Conservation (phyloP, 2,113 vertebrate genomes). For the Carassius carassius region DNA sequence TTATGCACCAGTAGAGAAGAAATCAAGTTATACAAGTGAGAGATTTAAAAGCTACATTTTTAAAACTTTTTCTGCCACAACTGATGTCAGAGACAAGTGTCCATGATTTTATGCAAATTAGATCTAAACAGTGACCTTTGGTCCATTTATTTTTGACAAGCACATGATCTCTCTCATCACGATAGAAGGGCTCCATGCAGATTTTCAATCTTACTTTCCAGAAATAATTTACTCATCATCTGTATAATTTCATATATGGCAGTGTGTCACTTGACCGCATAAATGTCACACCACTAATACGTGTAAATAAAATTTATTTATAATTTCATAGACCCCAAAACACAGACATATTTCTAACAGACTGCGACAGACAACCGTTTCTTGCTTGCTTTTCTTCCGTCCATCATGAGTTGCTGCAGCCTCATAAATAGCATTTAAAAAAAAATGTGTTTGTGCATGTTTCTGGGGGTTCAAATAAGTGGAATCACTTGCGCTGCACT, state of each 20-base stretch:
- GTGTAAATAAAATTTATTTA: conserved; percentile 61
- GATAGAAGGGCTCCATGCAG: conserved; percentile 16
- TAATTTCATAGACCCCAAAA: conserved; percentile 51
- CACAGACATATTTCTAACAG: conserved; percentile 40
- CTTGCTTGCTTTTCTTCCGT: neutral
- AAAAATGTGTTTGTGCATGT: conserved; percentile 26
- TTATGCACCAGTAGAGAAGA: conserved; percentile 21
- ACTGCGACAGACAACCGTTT: conserved; percentile 15
- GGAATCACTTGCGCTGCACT: conserved; percentile 89
- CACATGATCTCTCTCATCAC: neutral
- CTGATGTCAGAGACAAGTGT: neutral
- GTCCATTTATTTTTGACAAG: conserved; percentile 19
- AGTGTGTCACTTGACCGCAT: neutral
- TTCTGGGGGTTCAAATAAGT: neutral
- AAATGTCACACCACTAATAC: conserved; percentile 26
- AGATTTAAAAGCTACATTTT: neutral
- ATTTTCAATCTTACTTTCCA: conserved; percentile 1
- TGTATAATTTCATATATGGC: conserved; percentile 19
- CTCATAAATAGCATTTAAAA: conserved; percentile 48
- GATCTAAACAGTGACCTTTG: conserved; percentile 23
- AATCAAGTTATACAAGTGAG: neutral
- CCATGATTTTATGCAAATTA: conserved; percentile 27
- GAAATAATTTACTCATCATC: conserved; percentile 25
- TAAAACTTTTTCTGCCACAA: neutral
- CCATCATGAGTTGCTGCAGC: conserved; percentile 20